These are phyloP conservation scores for Drosophila ohnishii DNA, from an alignment of 1,140 invertebrate species.

Conservation along the genomic window DNA sequence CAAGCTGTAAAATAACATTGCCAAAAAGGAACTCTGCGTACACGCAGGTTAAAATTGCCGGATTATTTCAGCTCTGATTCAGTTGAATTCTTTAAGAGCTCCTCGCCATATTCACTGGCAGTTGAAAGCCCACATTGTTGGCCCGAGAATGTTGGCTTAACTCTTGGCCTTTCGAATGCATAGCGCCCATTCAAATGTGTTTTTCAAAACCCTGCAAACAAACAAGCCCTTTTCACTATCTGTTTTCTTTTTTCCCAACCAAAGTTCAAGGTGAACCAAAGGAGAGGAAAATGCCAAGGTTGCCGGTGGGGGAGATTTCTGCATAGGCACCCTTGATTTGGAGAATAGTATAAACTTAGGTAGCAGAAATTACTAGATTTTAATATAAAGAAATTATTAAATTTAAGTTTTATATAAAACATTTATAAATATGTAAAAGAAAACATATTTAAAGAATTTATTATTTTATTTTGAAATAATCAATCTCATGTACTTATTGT, in stretches of 20 bases:
- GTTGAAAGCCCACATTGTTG: slow-evolving; percentile 11
- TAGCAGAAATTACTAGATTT: too few species aligned
- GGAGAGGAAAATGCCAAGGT: slow-evolving; percentile 34
- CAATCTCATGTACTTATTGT: too few species aligned
- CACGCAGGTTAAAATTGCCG: slow-evolving; percentile 1
- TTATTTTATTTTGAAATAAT: background rate
- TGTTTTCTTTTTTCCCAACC: slow-evolving; percentile 12
- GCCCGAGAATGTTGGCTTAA: slow-evolving; percentile 36
- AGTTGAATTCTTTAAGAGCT: slow-evolving; percentile 1
- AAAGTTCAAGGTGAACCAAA: slow-evolving; percentile 40
- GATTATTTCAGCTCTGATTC: slow-evolving; percentile 9
- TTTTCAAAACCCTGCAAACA: slow-evolving; percentile 37
- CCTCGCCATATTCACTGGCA: background rate
- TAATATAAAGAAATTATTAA: background rate
- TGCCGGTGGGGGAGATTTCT: background rate
- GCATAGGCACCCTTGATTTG: too few species aligned
- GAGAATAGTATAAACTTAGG: background rate
- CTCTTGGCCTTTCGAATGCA: slow-evolving; percentile 38
- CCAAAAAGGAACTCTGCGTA: background rate
- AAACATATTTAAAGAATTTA: background rate
- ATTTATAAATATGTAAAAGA: too few species aligned
- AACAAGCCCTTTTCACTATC: slow-evolving; percentile 16
- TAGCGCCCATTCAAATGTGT: slow-evolving; percentile 37
- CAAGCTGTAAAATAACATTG: slow-evolving; percentile 21
- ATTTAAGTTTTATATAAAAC: background rate